Percentiles rank a stretch among this genome's conserved stretches.
Conservation (phyloP, 2,888 invertebrate genomes). For the Drosophila rellima region DNA sequence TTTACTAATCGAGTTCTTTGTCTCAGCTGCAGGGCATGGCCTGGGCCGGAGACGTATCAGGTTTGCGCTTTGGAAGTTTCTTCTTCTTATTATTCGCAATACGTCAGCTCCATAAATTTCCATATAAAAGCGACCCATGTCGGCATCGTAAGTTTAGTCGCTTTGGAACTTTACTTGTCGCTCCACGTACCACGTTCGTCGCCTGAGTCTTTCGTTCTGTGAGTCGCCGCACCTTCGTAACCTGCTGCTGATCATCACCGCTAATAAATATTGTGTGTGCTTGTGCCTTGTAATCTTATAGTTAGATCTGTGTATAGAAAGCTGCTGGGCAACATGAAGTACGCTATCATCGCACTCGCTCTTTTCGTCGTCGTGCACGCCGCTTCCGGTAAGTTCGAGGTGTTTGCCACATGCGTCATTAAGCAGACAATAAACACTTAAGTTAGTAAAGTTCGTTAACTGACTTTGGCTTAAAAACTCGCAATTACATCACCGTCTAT, state of each 20-base stretch:
- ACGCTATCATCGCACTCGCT: conserved; percentile 61
- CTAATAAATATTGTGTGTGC: conserved; percentile 29
- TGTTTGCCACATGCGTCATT: conserved; percentile 41
- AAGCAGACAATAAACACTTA: neutral
- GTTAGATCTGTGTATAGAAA: conserved; percentile 30
- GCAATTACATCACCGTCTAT: conserved; percentile 56
- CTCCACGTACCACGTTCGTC: conserved; percentile 61
- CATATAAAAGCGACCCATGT: conserved; percentile 69
- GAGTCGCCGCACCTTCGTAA: conserved; percentile 35
- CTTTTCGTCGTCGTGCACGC: conserved; percentile 65
- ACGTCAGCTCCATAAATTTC: conserved; percentile 73
- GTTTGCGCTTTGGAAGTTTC: conserved; percentile 24
- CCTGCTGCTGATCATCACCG: conserved; percentile 9
- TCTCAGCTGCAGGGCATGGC: conserved; percentile 1
- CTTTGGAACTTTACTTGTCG: conserved; percentile 54
- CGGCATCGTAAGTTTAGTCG: conserved; percentile 68
- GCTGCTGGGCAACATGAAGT: conserved; percentile 68
- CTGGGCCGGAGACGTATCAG: conserved; percentile 9
- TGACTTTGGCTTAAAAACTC: conserved; percentile 13
- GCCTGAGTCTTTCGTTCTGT: conserved; percentile 78
- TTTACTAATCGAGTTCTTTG: neutral
- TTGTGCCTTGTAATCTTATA: conserved; percentile 37
- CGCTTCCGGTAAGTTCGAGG: conserved; percentile 77
- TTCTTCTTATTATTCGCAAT: conserved; percentile 54
- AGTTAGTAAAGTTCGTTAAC: conserved; percentile 16